Percentiles rank a stretch among this genome's conserved stretches.
Conservation (phyloP, 2,113 vertebrate species). For the Microcebus jonahi region DNA sequence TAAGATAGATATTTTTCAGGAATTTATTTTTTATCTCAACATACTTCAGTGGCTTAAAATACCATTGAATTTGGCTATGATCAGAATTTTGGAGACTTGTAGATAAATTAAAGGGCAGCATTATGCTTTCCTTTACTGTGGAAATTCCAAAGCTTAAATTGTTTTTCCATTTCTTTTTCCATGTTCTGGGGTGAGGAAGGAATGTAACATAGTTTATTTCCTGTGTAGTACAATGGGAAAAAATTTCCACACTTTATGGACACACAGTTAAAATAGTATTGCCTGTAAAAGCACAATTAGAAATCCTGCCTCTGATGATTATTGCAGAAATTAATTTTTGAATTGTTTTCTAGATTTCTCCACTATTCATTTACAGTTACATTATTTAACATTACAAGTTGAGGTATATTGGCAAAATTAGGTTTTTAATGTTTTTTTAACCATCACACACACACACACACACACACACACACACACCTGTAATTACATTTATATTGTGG, state of each 20-base stretch:
- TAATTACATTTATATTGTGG: not conserved
- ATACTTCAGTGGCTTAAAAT: not conserved
- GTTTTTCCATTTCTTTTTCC: constrained; percentile 54
- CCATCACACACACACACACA: not conserved
- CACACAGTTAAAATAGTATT: not conserved
- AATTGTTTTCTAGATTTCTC: not conserved
- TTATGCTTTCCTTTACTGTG: not conserved
- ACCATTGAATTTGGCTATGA: not conserved
- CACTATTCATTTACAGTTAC: not conserved
- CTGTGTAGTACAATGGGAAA: not conserved
- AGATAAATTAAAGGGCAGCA: constrained; percentile 21
- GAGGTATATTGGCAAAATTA: not conserved
- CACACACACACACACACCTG: not conserved
- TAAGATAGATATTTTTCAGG: constrained; percentile 1
- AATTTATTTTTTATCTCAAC: constrained; percentile 27
- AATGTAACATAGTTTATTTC: not conserved
- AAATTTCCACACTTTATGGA: not conserved
- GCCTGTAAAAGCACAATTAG: not conserved
- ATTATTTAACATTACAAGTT: not conserved
- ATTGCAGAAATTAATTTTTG: not conserved
- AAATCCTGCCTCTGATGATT: not conserved
- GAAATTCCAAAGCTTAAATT: constrained; percentile 49
- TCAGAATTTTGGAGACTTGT: constrained; percentile 41
- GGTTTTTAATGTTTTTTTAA: not conserved
- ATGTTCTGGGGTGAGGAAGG: not conserved